Percentiles rank a stretch among this genome's conserved stretches.
phyloP scores from a whole-genome alignment of 2,797 vertebrate species.

The Cercopithecus hamlyni region DNA sequence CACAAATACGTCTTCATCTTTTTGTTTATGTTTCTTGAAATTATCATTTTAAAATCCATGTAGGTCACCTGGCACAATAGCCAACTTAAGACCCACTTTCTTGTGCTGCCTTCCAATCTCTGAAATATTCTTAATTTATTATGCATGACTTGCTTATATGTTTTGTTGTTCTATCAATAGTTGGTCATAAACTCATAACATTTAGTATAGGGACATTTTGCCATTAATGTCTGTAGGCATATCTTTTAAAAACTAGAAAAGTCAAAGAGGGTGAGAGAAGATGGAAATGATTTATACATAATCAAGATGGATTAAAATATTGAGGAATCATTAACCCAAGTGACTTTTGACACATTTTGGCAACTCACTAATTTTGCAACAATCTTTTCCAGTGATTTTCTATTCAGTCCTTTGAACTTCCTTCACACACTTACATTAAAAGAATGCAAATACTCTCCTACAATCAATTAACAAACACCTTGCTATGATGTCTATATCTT shows the following conservation, averaged over 20 bases:
- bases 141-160: neutral
- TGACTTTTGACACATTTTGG: slow-evolving; percentile 9
- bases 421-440: neutral
- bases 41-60: neutral
- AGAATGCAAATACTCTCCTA: neutral
- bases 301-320: slow-evolving; percentile 11
- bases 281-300: neutral
- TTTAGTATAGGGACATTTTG: neutral
- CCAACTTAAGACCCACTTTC: neutral
- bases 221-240: neutral
- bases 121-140: neutral
- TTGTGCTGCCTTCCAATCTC: neutral
- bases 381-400: neutral
- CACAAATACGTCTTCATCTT: neutral
- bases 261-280: neutral
- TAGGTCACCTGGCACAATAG: neutral
- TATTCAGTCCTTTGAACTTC: neutral
- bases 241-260: neutral
- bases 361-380: neutral
- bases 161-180: neutral
- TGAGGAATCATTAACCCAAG: neutral
- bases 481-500: neutral
- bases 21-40: neutral
- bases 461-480: neutral
- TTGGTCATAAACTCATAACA: neutral